A percentile compares a stretch with the other conserved stretches of the same genome.
Evolutionary conservation across 2,888 invertebrate species (phyloP).

Genomic region (Dolichopus griseipennis): DNA sequence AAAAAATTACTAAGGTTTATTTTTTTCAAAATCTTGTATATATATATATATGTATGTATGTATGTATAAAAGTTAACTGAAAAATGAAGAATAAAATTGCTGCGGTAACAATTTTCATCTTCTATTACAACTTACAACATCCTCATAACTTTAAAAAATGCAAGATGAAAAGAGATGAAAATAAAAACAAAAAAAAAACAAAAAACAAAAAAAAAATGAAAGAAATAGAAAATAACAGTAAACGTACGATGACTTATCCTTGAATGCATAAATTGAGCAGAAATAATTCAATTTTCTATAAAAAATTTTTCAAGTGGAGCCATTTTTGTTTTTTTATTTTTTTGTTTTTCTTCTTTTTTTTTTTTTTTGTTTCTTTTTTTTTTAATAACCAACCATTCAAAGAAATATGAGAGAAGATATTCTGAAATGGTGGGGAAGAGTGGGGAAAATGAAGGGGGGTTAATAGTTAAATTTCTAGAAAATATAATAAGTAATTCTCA

Average conservation of each 20-base stretch:
- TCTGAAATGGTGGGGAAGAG: too few relatives aligned
- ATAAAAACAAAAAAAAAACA: neutral
- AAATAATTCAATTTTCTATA: neutral
- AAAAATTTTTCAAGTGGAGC: neutral
- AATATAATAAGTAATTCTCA: too few relatives aligned
- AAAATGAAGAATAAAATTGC: neutral
- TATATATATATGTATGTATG: too few relatives aligned
- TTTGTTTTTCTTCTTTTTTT: neutral
- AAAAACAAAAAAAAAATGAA: neutral
- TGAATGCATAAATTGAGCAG: conserved; percentile 5
- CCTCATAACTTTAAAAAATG: neutral
- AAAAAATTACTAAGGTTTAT: too few relatives aligned
- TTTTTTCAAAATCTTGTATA: too few relatives aligned
- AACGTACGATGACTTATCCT: neutral
- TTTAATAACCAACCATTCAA: neutral
- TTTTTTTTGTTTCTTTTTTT: neutral
- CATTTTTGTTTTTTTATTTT: neutral
- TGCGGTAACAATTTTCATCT: neutral
- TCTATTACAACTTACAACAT: too few relatives aligned
- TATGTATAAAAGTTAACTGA: too few relatives aligned
- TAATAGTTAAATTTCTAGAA: too few relatives aligned
- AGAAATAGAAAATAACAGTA: too few relatives aligned
- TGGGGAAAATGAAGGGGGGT: too few relatives aligned
- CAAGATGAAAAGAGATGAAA: neutral
- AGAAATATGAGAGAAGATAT: too few relatives aligned